Base-by-base conservation (phyloP, 2,888 invertebrate species). In the Drosophila helvetica region DNA sequence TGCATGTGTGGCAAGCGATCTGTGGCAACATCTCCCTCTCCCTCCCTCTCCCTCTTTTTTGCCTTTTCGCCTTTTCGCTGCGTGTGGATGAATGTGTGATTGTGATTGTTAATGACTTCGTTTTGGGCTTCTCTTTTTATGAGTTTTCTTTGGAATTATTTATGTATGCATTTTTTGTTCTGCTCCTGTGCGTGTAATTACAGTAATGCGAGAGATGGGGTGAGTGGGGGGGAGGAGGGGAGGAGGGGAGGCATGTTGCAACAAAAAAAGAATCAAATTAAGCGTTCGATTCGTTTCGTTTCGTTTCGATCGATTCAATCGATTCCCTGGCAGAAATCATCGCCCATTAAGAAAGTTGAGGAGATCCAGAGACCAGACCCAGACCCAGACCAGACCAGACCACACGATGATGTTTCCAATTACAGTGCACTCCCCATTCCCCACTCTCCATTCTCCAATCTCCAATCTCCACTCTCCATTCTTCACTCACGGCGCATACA, bases 161-260 rank as follows among this genome's bases (percentile, higher is more conserved):
- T 68, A 38, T 38, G 38, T 38, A n/a, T 72, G 58, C 55, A 55
- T 51, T 55, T 69, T 43, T 53, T 61, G 50, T 19, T 60, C 7
- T 45, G 42, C 30, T 61, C 61, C 68, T 73, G 75, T 89, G 77
- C 73, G 82, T 72, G 86, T 90, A 89, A 90, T 90, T 90, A 90
- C 90, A 89, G 90, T 90, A 86, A 90, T 90, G 80, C 27, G 27
- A 1, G 27, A 2, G 27, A 22, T 2, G 7, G 25, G 7, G 27
- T 2, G 8, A n/a, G n/a, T n/a, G 27, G 7, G 8, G 8, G 25
- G 7, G 1, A 8, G 25, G 8, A 7, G 8, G 25, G 25, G 6
- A 25, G 25, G 1, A 1, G 25, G 25, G 25, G n/a, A n/a, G 1
- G 25, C 25, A 25, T 7, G 15, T 38, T 51, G 69, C 75, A 70